A percentile compares a stretch with the other conserved stretches of the same genome.
These are phyloP conservation scores for Drosophila histrio DNA, from an alignment of 2,888 invertebrate genomes.

Conservation along the genomic window DNA sequence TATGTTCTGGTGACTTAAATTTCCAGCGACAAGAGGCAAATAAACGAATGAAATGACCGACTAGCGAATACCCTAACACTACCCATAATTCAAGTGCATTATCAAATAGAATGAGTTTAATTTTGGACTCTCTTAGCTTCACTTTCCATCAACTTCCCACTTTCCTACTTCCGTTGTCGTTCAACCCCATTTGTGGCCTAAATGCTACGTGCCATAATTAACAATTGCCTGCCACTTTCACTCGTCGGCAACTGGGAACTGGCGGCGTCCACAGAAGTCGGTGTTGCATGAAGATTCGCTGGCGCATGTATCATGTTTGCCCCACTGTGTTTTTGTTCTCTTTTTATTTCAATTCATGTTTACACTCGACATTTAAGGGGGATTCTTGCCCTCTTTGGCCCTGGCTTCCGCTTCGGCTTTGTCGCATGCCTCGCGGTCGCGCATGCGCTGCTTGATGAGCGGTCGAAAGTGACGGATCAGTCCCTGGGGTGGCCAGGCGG, in stretches of 20 bases:
- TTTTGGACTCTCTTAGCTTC: background rate
- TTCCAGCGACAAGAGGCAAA: too few relatives aligned
- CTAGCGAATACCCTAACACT: background rate
- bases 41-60: too few relatives aligned
- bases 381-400: background rate
- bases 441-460: constrained; percentile 93
- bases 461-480: constrained; percentile 98
- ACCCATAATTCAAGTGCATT: background rate
- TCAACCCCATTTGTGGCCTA: constrained; percentile 56
- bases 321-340: background rate
- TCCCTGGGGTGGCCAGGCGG: constrained; percentile 99
- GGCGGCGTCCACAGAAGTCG: constrained; percentile 49
- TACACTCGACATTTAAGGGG: constrained; percentile 11
- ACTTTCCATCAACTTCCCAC: constrained; percentile 36
- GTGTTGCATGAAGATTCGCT: constrained; percentile 56
- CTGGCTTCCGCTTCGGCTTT: constrained; percentile 12
- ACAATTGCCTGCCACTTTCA: constrained; percentile 72
- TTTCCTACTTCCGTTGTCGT: too few relatives aligned
- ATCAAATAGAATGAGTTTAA: background rate
- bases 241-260: constrained; percentile 29
- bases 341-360: constrained; percentile 27
- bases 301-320: constrained; percentile 3
- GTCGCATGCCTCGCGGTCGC: constrained; percentile 82
- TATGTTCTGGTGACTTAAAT: too few relatives aligned
- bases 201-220: constrained; percentile 49